These are phyloP conservation scores for Blera fallax DNA, from an alignment of 2,888 invertebrate species.

Conservation along the genomic window DNA sequence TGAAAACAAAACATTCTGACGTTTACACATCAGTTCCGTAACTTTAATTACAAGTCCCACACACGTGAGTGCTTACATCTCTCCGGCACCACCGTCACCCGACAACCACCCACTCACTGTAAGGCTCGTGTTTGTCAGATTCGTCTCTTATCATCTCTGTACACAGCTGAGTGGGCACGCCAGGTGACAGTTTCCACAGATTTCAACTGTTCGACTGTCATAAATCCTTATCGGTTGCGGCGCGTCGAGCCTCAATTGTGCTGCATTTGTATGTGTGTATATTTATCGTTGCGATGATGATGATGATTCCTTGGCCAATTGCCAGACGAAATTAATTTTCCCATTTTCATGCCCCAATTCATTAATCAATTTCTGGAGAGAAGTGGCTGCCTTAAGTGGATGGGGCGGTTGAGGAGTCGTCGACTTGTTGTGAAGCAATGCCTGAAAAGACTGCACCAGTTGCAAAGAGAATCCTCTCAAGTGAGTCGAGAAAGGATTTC, in stretches of 20 bases:
- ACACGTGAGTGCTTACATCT: background rate
- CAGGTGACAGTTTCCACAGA: slow-evolving; percentile 31
- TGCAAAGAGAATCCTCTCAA: background rate
- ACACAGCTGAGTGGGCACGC: background rate
- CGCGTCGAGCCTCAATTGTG: background rate
- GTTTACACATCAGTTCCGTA: slow-evolving; percentile 12
- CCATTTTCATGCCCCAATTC: slow-evolving; percentile 51
- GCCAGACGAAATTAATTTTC: slow-evolving; percentile 39
- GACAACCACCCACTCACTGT: background rate
- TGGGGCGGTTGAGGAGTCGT: background rate
- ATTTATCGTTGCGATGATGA: background rate
- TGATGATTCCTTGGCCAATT: slow-evolving; percentile 32
- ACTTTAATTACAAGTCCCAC: slow-evolving; percentile 29
- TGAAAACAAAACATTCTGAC: slow-evolving; percentile 22
- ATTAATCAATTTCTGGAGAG: slow-evolving; percentile 38
- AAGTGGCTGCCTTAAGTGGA: slow-evolving; percentile 5
- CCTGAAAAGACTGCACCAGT: background rate
- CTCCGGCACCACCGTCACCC: no score
- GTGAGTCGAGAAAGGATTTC: background rate
- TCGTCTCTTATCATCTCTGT: slow-evolving; percentile 4
- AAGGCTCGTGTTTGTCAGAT: background rate
- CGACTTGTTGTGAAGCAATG: background rate
- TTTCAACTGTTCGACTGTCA: slow-evolving; percentile 29
- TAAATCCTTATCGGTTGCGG: slow-evolving; percentile 9
- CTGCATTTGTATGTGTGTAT: background rate